Evolutionary conservation across 2,888 invertebrate species (phyloP), one percentile per base, ranked within the genome.

Genomic region (Peribatodes rhomboidaria): DNA sequence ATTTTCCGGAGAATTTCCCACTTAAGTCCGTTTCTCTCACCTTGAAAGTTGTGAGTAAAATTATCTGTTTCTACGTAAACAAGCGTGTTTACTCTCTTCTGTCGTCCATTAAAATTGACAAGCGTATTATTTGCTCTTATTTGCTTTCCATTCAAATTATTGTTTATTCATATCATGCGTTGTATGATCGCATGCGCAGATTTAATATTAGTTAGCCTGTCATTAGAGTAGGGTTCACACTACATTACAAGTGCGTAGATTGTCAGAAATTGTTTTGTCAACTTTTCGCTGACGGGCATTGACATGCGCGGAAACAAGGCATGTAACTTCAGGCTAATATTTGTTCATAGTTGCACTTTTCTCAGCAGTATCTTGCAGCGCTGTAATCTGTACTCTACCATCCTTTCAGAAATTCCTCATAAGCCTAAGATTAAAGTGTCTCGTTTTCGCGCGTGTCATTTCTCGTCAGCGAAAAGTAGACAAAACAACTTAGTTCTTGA

Each of bases 171-270:
- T 53, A 56, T 65, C 69, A 65, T 69, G 66, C 47, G 37, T 39
- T 54, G 46, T 55, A 42, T 64, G 67, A 68, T 73, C 72, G 79
- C 82, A 73, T 75, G 82, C 76, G 78, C 77, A 78, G 82, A 77
- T 82, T 82, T 70, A 70, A 78, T 83, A 85, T 44, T 44, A 44
- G 10, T 31, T 44, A 35, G 33, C 44, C 55, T 44, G 44, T 20
- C 44, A 44, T 55, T 35, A 44, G 42, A 20, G 44, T 35, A 55
- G 35, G 20, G 42, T 44, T 55, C n/a, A 33, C 55, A 33, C 55
- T 33, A 33, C 22, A 22, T 20, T 20, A 44, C 20, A 22, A 20
- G 20, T 20, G 44, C 44, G 20, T 13, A 13, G 44, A 6, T 22
- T 18, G 8, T 10, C 13, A 20, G n/a, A n/a, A n/a, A n/a, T n/a